Percentiles rank a stretch among this genome's conserved stretches.
phyloP scores from a whole-genome alignment of 1,140 invertebrate genomes.

The Ectropis grisescens region DNA sequence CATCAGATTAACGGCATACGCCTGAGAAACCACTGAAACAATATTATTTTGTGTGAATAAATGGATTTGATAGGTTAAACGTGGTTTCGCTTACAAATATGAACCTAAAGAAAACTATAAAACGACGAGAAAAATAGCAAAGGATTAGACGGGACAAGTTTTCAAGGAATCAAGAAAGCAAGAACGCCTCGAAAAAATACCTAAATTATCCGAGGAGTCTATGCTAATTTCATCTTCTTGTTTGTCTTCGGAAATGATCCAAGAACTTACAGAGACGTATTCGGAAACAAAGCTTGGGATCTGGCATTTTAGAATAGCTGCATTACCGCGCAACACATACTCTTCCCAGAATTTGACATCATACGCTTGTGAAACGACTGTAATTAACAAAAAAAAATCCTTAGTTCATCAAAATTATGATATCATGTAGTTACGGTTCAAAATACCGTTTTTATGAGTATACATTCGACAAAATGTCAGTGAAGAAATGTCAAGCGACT shows the following conservation, averaged over 20 bases:
- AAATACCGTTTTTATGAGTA: no score
- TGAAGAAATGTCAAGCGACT: no score
- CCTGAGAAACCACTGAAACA: slow-evolving; percentile 89
- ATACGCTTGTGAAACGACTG: slow-evolving; percentile 66
- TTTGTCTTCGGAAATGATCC: slow-evolving; percentile 74
- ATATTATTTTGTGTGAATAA: slow-evolving; percentile 12
- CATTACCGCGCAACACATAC: slow-evolving; percentile 87
- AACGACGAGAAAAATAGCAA: no score
- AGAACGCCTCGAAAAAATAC: no score
- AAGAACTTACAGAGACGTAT: slow-evolving; percentile 83
- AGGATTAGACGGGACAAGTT: no score
- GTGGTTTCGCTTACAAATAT: no score
- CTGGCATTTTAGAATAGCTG: slow-evolving; percentile 87
- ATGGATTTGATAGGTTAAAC: no score
- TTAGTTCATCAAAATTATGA: no score
- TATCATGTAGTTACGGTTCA: no score
- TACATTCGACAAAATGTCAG: no score
- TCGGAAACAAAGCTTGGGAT: slow-evolving; percentile 92
- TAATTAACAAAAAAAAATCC: slow-evolving; percentile 6
- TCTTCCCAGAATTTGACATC: slow-evolving; percentile 90
- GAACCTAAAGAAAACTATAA: no score
- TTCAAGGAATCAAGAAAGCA: no score
- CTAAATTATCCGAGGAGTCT: slow-evolving; percentile 37
- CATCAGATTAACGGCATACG: slow-evolving; percentile 90
- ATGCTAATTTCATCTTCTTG: slow-evolving; percentile 52